A percentile compares a stretch with the other conserved stretches of the same genome.
Conservation (phyloP, 2,888 invertebrate species). For the Aphodius sticticus region DNA sequence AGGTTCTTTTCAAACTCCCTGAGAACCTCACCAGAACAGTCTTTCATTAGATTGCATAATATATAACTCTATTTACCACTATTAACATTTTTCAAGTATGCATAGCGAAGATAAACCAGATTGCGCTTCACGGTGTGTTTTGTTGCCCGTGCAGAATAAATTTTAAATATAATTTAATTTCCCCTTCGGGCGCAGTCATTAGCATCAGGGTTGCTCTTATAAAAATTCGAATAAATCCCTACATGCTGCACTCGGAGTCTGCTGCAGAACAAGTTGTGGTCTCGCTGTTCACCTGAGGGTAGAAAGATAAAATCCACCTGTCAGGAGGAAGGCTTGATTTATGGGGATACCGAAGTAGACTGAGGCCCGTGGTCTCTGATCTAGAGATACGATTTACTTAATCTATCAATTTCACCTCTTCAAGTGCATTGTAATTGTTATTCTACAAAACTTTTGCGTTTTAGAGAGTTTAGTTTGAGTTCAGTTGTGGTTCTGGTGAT, state of each 20-base stretch:
- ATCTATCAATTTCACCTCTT: not conserved
- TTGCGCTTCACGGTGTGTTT: not conserved
- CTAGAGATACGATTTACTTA: not conserved
- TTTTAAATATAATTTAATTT: not conserved
- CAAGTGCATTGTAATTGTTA: not conserved
- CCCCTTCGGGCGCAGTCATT: not conserved
- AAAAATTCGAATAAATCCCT: slow-evolving; percentile 4
- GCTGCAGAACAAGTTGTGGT: not conserved
- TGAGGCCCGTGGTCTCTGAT: not conserved
- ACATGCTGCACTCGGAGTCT: not conserved
- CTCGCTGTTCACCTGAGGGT: not conserved
- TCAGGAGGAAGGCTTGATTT: not conserved
- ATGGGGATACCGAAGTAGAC: not conserved
- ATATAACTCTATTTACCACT: not conserved
- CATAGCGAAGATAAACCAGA: not conserved
- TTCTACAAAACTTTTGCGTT: not conserved
- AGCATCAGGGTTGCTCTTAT: not conserved
- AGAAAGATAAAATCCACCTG: slow-evolving; percentile 4
- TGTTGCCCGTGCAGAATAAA: not conserved
- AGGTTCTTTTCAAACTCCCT: no score
- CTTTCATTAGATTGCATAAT: not conserved
- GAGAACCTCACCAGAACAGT: not conserved
- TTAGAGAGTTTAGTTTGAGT: not conserved
- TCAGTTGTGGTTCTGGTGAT: not conserved
- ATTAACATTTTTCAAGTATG: not conserved